phyloP scores from a whole-genome alignment of 2,888 invertebrate genomes.

The Coleophora deauratella region DNA sequence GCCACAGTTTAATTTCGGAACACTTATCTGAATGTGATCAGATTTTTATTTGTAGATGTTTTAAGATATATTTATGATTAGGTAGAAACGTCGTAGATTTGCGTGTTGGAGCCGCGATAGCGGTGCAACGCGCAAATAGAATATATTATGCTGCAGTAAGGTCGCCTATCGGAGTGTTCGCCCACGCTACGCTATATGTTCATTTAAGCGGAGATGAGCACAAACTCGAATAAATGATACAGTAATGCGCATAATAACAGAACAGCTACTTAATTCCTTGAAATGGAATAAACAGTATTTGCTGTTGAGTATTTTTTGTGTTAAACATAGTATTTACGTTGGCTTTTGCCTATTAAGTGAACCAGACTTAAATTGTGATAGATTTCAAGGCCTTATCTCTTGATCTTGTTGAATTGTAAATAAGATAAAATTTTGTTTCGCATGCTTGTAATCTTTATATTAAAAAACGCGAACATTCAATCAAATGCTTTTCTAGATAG shows the following conservation, averaged over 20 bases:
- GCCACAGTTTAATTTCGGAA: constrained; percentile 56
- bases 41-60: constrained; percentile 37
- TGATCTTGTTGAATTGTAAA: constrained; percentile 60
- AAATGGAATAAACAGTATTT: constrained; percentile 46
- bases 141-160: constrained; percentile 56
- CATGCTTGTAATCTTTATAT: constrained; percentile 46
- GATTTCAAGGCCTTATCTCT: constrained; percentile 56
- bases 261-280: constrained; percentile 49
- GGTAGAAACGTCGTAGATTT: too few relatives aligned
- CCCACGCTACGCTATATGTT: constrained; percentile 63
- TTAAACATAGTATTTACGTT: constrained; percentile 45
- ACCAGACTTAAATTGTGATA: constrained; percentile 62
- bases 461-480: constrained; percentile 43
- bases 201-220: constrained; percentile 64
- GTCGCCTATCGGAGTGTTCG: constrained; percentile 54
- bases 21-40: constrained; percentile 53
- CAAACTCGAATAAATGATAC: constrained; percentile 59
- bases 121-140: constrained; percentile 52
- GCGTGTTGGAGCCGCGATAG: constrained; percentile 31
- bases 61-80: constrained; percentile 19
- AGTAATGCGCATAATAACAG: constrained; percentile 52
- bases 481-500: constrained; percentile 38
- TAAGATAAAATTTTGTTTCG: constrained; percentile 54
- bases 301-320: constrained; percentile 32
- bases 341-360: constrained; percentile 64